These are phyloP conservation scores for Lepidostoma basale DNA, from an alignment of 1,140 invertebrate species.

Conservation along the genomic window DNA sequence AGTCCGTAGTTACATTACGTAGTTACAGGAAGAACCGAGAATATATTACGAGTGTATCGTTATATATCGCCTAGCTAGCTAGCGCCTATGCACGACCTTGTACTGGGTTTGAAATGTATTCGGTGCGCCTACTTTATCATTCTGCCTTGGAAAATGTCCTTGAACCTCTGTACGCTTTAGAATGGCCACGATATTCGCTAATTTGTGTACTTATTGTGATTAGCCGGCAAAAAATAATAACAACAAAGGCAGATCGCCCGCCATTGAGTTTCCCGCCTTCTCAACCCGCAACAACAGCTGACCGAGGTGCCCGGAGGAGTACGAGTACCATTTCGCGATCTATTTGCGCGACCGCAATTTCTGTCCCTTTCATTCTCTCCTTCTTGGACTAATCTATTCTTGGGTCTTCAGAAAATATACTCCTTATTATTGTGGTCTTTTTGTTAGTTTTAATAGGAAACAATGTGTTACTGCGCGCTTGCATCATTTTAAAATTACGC, in stretches of 20 bases:
- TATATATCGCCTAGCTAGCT: background rate
- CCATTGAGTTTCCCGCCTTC: background rate
- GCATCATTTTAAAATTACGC: no score
- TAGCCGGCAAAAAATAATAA: background rate
- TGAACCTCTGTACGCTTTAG: no score
- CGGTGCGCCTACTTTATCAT: background rate
- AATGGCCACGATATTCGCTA: no score
- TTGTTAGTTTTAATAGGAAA: no score
- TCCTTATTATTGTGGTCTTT: no score
- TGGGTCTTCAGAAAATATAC: no score
- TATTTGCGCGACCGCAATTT: background rate
- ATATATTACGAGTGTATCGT: background rate
- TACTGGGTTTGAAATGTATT: background rate
- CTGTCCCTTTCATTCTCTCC: no score
- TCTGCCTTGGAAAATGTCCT: background rate
- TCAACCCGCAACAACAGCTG: conserved; percentile 5
- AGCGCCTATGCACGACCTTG: background rate
- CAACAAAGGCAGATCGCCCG: no score
- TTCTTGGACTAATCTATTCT: no score
- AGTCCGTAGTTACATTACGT: background rate
- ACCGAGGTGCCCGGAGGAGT: no score
- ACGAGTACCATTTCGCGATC: background rate
- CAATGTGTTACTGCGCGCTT: no score
- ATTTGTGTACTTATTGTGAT: background rate
- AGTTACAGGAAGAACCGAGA: background rate